Conservation (phyloP, 1,140 invertebrate genomes). For the Hyposmocoma kahamanoa region DNA sequence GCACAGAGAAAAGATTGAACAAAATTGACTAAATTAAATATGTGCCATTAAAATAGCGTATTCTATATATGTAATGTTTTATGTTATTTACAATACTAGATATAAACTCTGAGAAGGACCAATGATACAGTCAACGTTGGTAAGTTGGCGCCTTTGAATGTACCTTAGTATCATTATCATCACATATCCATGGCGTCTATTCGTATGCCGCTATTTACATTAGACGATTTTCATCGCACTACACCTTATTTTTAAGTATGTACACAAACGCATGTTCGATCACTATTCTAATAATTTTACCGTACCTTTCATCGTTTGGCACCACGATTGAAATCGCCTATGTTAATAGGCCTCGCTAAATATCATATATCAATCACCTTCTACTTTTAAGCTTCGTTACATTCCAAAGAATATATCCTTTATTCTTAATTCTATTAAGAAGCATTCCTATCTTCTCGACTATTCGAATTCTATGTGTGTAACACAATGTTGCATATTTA, state of each 20-base stretch:
- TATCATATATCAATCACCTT: conserved; percentile 18
- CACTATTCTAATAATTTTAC: too few relatives aligned
- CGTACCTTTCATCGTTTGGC: too few relatives aligned
- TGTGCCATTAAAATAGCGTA: conserved; percentile 24
- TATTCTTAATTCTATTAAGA: conserved; percentile 37
- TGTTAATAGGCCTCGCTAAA: too few relatives aligned
- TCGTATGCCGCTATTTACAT: conserved; percentile 11
- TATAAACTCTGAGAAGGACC: conserved; percentile 33
- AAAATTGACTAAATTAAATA: conserved; percentile 12
- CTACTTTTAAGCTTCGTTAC: conserved; percentile 52
- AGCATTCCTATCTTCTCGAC: conserved; percentile 49
- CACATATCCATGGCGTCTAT: conserved; percentile 31
- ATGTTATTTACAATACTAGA: too few relatives aligned
- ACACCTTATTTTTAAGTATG: too few relatives aligned
- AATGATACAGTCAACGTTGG: conserved; percentile 35
- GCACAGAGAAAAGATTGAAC: conserved; percentile 11
- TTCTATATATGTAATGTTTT: too few relatives aligned
- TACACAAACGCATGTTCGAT: too few relatives aligned
- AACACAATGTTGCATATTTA: conserved; percentile 22
- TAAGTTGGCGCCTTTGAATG: conserved; percentile 52
- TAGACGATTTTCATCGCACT: too few relatives aligned
- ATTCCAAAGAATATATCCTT: conserved; percentile 63
- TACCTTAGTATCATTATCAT: conserved; percentile 33
- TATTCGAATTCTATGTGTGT: conserved; percentile 32
- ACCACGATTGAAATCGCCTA: too few relatives aligned